These are phyloP conservation scores for Ameiurus melas DNA, from an alignment of 2,113 vertebrate species.

Conservation along the genomic window DNA sequence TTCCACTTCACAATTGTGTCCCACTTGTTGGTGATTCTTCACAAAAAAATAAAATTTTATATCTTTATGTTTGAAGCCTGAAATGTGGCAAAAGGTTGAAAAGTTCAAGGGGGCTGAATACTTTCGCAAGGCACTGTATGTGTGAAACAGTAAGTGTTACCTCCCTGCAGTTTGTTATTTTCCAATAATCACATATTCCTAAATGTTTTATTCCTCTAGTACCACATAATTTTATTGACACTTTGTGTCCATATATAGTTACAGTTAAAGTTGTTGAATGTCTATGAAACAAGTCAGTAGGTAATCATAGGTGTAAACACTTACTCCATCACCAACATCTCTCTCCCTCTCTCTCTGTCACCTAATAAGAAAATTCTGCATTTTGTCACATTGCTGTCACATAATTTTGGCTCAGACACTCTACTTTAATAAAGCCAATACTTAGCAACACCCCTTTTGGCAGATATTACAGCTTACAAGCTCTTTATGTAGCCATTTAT, in stretches of 20 bases:
- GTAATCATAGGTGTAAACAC: neutral
- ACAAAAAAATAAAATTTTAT: too few species aligned
- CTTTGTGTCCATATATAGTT: too few species aligned
- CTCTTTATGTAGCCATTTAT: neutral
- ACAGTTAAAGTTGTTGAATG: too few species aligned
- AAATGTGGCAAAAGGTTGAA: too few species aligned
- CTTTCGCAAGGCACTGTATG: too few species aligned
- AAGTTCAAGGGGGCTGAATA: too few species aligned
- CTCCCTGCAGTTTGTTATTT: neutral
- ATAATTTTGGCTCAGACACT: neutral
- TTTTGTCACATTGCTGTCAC: neutral
- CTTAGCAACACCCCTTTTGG: neutral
- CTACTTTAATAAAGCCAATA: neutral
- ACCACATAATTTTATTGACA: neutral
- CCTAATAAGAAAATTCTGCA: neutral
- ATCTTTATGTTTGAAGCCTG: too few species aligned
- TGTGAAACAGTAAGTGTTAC: neutral
- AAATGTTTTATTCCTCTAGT: neutral
- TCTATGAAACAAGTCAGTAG: neutral
- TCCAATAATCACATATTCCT: neutral
- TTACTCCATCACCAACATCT: neutral
- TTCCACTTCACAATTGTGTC: too few species aligned
- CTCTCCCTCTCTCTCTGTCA: too few species aligned
- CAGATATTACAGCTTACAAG: neutral
- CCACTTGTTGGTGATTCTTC: too few species aligned